phyloP scores from a whole-genome alignment of 2,888 invertebrate genomes.

The Morpho deidamia region DNA sequence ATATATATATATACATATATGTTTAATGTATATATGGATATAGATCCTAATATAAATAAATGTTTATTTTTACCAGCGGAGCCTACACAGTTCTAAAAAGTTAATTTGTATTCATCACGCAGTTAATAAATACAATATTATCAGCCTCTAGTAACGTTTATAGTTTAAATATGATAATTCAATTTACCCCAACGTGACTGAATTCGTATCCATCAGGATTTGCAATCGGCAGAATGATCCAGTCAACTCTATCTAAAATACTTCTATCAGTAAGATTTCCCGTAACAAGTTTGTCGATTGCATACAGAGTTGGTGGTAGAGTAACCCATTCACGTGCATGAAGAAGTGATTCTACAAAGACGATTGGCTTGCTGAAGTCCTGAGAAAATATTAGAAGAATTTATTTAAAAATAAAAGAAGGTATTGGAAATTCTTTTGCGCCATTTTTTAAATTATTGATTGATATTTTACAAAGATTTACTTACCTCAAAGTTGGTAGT shows the following conservation, averaged over 20 bases:
- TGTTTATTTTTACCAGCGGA: too few relatives aligned
- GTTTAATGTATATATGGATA: too few relatives aligned
- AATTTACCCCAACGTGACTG: slow-evolving; percentile 70
- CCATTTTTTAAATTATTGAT: too few relatives aligned
- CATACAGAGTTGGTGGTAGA: slow-evolving; percentile 80
- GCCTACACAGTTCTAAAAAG: too few relatives aligned
- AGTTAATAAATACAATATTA: too few relatives aligned
- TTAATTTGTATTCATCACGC: too few relatives aligned
- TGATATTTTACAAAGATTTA: not conserved
- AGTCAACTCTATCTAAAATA: slow-evolving; percentile 78
- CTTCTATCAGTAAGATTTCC: slow-evolving; percentile 41
- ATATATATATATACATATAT: too few relatives aligned
- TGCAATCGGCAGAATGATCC: slow-evolving; percentile 82
- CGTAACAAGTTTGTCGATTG: slow-evolving; percentile 78
- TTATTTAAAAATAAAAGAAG: too few relatives aligned
- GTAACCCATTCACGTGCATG: slow-evolving; percentile 86
- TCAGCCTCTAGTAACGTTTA: too few relatives aligned
- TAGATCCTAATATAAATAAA: too few relatives aligned
- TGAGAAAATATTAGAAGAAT: not conserved
- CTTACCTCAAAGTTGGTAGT: slow-evolving; percentile 47
- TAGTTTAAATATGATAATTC: too few relatives aligned
- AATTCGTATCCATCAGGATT: slow-evolving; percentile 88
- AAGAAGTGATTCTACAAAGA: slow-evolving; percentile 80
- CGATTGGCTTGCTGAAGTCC: slow-evolving; percentile 57
- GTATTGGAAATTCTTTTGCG: too few relatives aligned